Percentiles rank a stretch among this genome's conserved stretches.
Conservation (phyloP, 1,140 invertebrate species). For the Drosophila parvula region DNA sequence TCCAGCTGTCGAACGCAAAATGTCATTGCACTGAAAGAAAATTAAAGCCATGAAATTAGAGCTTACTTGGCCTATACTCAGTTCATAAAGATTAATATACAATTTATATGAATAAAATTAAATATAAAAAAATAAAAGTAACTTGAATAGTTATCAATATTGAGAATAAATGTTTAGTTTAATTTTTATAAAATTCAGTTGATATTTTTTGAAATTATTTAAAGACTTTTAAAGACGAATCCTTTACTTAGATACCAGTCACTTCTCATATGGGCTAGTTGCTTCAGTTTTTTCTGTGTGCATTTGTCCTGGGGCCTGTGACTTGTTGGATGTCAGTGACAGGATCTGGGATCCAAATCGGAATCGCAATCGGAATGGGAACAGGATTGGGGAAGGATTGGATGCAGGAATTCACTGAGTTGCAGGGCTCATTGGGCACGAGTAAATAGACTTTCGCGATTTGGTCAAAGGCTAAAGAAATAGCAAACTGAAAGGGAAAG, state of each 20-base stretch:
- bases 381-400: constrained; percentile 6
- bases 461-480: constrained; percentile 7
- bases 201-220: too few species aligned
- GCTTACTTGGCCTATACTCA: too few species aligned
- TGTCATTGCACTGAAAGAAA: constrained; percentile 16
- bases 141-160: too few species aligned
- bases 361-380: constrained; percentile 13
- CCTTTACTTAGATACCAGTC: too few species aligned
- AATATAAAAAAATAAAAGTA: too few species aligned
- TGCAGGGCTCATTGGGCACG: constrained; percentile 57
- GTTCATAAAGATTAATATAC: too few species aligned
- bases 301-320: constrained; percentile 23
- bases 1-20: constrained; percentile 54
- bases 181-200: too few species aligned
- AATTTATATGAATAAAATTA: too few species aligned
- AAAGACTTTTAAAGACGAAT: too few species aligned
- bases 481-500: not conserved
- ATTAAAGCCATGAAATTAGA: not conserved
- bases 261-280: not conserved
- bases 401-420: constrained; percentile 16
- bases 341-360: constrained; percentile 24
- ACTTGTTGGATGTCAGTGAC: constrained; percentile 46
- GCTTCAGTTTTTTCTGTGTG: too few species aligned
- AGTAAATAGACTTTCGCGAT: constrained; percentile 38
- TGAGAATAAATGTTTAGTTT: too few species aligned